Evolutionary conservation across 2,888 invertebrate species (phyloP), one percentile per base, ranked within the genome.

Genomic region (Crematogaster levior): DNA sequence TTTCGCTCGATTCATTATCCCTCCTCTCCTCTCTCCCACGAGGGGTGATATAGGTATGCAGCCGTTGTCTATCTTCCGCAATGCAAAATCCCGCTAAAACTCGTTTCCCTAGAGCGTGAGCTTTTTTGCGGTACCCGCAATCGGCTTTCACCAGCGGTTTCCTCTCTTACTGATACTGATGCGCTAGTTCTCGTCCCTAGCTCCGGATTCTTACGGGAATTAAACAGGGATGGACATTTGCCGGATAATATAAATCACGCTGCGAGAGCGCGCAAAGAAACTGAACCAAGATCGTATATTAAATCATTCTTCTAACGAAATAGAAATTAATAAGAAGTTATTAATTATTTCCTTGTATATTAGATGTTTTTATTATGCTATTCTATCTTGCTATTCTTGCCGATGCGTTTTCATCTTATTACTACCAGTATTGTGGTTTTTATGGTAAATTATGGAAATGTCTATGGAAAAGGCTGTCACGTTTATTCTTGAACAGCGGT

Each of bases 41-140:
- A 15, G 21, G 2, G 34, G 34, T 56, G 79, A 53, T 48, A 63
- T 75, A 80, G 58, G 51, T 72, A 75, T 73, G 84, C 85, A 83
- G 70, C 61, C 81, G 87, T 84, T 86, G 82, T 70, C 81, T 63
- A 53, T 79, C n/a, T 46, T 68, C 58, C 68, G 68, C 70, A 66
- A 48, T 65, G 81, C 86, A 82, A 81, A 82, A 84, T 83, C 68
- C 63, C 56, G 79, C 68, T 81, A 60, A 82, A 75, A 84, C 65
- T 75, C 60, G 73, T 61, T 75, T 60, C 40, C 24, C n/a, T 24
- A 18, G 65, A 15, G 51, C 12, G 56, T 21, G 30, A 56, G 68
- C 66, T 77, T 77, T 77, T 77, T 70, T 70, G 56, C 43, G 12
- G 4, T 21, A 18, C 7, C 77, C 77, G 30, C 77, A 77, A 77